Evolutionary conservation across 1,140 invertebrate species (phyloP), one percentile per base, ranked within the genome.

Genomic region (Pseudomyrmex dendroicus): DNA sequence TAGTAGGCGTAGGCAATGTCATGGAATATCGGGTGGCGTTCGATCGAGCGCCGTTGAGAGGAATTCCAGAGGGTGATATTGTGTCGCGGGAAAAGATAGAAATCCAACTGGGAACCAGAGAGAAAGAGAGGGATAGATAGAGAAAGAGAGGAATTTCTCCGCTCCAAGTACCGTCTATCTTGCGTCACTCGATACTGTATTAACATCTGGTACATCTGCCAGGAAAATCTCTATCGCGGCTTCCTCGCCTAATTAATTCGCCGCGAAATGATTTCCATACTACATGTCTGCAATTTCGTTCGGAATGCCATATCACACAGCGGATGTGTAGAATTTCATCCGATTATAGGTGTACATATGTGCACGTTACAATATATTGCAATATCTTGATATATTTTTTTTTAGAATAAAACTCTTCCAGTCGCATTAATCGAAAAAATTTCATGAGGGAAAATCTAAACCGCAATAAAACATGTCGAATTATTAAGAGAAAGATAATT

Each of bases 111-210:
- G 10, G 76, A 87, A 73, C 64, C 59, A 35, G 17, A 70, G 52
- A 61, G 74, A 22, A 35, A 35, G 4, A 35, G 35, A 35, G 35
- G 35, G 35, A 35, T 35, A 35, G 35, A 35, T 35, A 35, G 35
- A 35, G 4, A 35, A 35, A 35, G 17, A 70, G 48, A 61, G 74
- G 22, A 52, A 86, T 84, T 84, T 73, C 56, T 87, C 48, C 20
- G 50, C 25, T 86, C 35, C 46, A 80, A 87, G 22, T 59, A 70
- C 64, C 82, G 73, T 90, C 84, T 85, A 89, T 84, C 74, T 68
- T 35, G 54, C 76, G 56, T 80, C 44, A 72, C 44, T 59, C 46
- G 54, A 61, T 70, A 59, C 4, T 80, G n/a, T 22, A 80, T 61
- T 70, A 78, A 50, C 22, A 50, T 70, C 10, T 59, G 64, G 5